Conservation (phyloP, 2,113 vertebrate genomes). For the Bombycilla garrulus region DNA sequence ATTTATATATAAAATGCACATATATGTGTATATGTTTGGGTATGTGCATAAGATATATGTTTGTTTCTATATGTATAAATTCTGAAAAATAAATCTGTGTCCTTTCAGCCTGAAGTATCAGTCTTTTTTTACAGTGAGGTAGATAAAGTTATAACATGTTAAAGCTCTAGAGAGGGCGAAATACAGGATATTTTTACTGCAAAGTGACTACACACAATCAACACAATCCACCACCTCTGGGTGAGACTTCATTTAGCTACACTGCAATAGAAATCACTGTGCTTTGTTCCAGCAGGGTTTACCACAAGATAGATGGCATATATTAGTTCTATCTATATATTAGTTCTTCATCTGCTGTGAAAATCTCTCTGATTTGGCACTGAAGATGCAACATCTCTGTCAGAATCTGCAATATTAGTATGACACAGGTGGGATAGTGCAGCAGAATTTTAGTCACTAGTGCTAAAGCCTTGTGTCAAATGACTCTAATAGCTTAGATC, state of each 20-base stretch:
- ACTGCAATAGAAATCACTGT: not conserved
- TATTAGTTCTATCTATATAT: not conserved
- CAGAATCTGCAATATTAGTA: not conserved
- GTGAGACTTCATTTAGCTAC: not conserved
- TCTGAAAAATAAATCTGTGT: not conserved
- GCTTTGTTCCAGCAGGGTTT: not conserved
- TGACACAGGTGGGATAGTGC: not conserved
- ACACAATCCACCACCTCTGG: not conserved
- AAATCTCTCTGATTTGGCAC: not conserved
- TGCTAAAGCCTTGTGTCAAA: not conserved
- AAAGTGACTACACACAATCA: not conserved
- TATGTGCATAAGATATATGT: not conserved
- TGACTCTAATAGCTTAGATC: not conserved
- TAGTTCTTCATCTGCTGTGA: not conserved
- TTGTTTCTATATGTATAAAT: not conserved
- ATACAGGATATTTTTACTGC: conserved; percentile 6
- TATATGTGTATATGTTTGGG: not conserved
- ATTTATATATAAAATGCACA: not conserved
- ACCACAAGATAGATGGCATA: not conserved
- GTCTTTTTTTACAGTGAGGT: not conserved
- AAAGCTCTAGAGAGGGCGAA: not conserved
- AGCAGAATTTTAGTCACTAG: not conserved
- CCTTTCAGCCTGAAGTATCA: not conserved
- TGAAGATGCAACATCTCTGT: not conserved
- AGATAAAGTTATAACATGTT: not conserved